Evolutionary conservation across 2,797 vertebrate genomes (phyloP).

Genomic region (Nyctalus aviator): DNA sequence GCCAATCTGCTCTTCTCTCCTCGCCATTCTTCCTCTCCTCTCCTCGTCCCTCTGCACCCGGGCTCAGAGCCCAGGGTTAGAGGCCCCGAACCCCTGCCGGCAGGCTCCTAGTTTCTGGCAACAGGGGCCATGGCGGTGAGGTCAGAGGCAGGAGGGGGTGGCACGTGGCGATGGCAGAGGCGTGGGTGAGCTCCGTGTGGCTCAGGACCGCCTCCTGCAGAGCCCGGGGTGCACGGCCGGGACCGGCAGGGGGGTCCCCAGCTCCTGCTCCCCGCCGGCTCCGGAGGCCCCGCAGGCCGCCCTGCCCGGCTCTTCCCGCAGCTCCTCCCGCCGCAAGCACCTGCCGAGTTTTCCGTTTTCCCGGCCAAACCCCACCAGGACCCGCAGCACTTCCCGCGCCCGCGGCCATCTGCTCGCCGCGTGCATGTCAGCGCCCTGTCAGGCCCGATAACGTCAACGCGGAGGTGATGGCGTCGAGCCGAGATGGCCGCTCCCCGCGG

Average conservation of each 20-base stretch:
- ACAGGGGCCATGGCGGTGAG: accelerated
- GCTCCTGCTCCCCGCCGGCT: neutral
- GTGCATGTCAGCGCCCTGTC: accelerated
- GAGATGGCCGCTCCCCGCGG: accelerated
- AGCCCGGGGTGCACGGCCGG: accelerated
- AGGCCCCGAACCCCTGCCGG: neutral
- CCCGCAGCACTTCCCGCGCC: accelerated
- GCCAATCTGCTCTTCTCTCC: accelerated
- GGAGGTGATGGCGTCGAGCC: accelerated
- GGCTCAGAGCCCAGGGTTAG: neutral
- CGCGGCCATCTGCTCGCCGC: accelerated
- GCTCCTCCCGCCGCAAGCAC: neutral
- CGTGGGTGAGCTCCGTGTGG: neutral
- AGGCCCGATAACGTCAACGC: accelerated
- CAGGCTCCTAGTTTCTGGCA: neutral
- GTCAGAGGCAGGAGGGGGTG: too few species aligned
- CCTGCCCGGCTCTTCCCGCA: too few species aligned
- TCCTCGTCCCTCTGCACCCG: accelerated
- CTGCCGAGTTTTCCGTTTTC: neutral
- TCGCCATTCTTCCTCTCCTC: too few species aligned
- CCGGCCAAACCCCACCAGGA: neutral
- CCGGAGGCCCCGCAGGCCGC: neutral
- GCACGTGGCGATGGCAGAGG: accelerated
- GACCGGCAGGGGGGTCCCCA: accelerated
- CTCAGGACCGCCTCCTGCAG: neutral